Base-by-base conservation (phyloP, 2,113 vertebrate genomes). In the Anhinga rufa region DNA sequence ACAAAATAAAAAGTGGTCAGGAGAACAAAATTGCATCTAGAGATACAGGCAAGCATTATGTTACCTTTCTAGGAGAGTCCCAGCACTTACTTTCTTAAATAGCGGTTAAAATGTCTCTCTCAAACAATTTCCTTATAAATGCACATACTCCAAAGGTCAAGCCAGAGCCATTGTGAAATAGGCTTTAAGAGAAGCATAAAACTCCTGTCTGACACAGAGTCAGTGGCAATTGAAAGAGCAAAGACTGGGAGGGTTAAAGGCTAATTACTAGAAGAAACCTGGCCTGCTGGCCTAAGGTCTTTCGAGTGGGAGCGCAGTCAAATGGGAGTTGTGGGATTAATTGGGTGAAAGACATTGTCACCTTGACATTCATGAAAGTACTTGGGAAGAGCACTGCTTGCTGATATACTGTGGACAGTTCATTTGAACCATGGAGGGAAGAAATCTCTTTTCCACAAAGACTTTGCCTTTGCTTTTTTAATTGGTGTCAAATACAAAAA, bases 271-370 rank as follows among this genome's bases (percentile, higher is more conserved):
- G 72, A 83, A 93, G 93, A 93, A 95, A 91, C 95, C 38, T 74
- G 94, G 78, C 92, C 95, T 82, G 46, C 19, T 85, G 84, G 90
- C 57, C 94, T 85, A 42, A 58, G 65, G 87, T 72, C 49, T 94
- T 96, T 75, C 81, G 68, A 95, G 49, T 44, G 86, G 79, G 72
- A 95, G 62, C 12, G 85, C 80, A 92, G 64, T 80, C 92, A 93
- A 93, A 85, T 92, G 68, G 82, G 78, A 94, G 77, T 74, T 93
- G 70, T 77, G 91, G 95, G 96, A 95, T 94, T 96, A 97, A 97
- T 93, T 94, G 78, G 82, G 72, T 94, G 82, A 97, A 96, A 96
- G 92, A 66, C 66, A 92, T 26, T 74, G 62, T 68, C 82, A 96
- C 83, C 90, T 95, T 96, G 92, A 97, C 83, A 96, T 97, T 94